Evolutionary conservation across 64 coral and sea anemone genomes (phyloP).

Genomic region (Montipora efflorescens): DNA sequence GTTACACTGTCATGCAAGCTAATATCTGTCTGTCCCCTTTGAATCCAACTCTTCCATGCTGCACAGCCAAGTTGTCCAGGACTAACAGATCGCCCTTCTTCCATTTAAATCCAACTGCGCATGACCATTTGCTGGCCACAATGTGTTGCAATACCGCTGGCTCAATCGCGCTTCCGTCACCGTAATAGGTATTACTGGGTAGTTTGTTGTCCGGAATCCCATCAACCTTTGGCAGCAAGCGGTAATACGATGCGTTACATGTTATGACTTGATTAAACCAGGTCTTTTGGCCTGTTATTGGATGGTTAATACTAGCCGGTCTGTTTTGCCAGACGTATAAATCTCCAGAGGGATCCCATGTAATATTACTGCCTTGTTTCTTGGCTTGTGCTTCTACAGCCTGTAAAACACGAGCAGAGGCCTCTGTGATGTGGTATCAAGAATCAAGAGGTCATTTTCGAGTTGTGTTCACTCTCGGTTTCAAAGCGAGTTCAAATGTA

Average conservation of each 20-base stretch:
- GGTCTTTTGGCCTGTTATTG: slow-evolving; percentile 23
- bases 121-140: slow-evolving; percentile 52
- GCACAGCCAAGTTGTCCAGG: slow-evolving; percentile 58
- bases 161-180: slow-evolving; percentile 80
- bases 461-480: too few relatives aligned
- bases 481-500: too few relatives aligned
- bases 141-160: slow-evolving; percentile 76
- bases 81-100: slow-evolving; percentile 64
- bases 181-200: slow-evolving; percentile 43
- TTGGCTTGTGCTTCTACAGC: slow-evolving; percentile 40
- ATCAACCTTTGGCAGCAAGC: not conserved
- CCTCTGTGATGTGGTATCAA: too few relatives aligned
- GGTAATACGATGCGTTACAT: not conserved
- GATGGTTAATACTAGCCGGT: slow-evolving; percentile 37
- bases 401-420: not conserved
- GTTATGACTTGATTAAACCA: slow-evolving; percentile 51
- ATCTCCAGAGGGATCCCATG: slow-evolving; percentile 38
- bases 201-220: slow-evolving; percentile 2
- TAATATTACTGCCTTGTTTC: slow-evolving; percentile 38
- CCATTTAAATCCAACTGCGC: slow-evolving; percentile 81
- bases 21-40: slow-evolving; percentile 71
- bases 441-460: too few relatives aligned
- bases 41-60: slow-evolving; percentile 73
- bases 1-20: slow-evolving; percentile 8
- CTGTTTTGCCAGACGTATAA: slow-evolving; percentile 46